Evolutionary conservation across 2,888 invertebrate genomes (phyloP).

Genomic region (Lithosia quadra): DNA sequence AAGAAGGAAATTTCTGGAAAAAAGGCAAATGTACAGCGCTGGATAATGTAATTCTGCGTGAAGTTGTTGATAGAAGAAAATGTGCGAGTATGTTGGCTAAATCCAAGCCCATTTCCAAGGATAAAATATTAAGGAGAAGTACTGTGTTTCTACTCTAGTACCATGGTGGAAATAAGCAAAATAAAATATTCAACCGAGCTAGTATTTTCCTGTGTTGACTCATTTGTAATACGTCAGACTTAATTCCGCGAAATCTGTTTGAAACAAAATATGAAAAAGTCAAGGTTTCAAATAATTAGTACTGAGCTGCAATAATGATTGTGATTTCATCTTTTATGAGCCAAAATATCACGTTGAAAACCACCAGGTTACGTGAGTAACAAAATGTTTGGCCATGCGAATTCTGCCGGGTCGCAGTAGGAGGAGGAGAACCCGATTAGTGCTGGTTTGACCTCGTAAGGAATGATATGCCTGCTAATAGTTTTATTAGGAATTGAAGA

Average conservation of each 20-base stretch:
- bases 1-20: conserved; percentile 23
- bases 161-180: conserved; percentile 5
- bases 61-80: conserved; percentile 62
- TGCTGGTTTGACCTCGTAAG: too few relatives aligned
- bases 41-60: conserved; percentile 65
- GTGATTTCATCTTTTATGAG: not conserved
- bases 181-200: conserved; percentile 12
- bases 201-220: not conserved
- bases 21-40: conserved; percentile 27
- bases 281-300: not conserved
- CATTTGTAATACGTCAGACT: not conserved
- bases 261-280: not conserved
- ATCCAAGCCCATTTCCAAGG: conserved; percentile 48
- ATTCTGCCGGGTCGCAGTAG: too few relatives aligned
- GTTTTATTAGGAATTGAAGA: too few relatives aligned
- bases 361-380: too few relatives aligned
- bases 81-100: conserved; percentile 54
- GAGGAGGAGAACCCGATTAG: too few relatives aligned
- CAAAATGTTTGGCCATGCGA: too few relatives aligned
- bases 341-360: too few relatives aligned
- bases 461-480: too few relatives aligned
- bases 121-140: conserved; percentile 49
- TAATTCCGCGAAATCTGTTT: not conserved
- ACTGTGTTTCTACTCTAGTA: conserved; percentile 1
- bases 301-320: not conserved